Evolutionary conservation across 2,113 vertebrate genomes (phyloP).

Genomic region (Drymodes brunneopygia): DNA sequence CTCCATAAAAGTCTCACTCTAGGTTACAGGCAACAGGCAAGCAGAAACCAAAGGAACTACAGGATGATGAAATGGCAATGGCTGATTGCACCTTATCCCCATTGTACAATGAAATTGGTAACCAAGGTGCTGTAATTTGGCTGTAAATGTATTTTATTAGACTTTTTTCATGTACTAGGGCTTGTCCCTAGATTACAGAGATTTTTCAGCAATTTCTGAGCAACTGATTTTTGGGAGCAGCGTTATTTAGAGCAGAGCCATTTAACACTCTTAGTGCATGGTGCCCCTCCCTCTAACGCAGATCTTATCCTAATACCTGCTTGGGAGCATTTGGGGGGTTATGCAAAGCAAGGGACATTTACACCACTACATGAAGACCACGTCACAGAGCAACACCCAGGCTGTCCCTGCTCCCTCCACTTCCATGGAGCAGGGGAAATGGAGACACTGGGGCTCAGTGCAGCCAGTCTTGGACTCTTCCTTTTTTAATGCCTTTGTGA

Average conservation of each 20-base stretch:
- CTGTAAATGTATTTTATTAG: background rate
- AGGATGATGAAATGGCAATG: background rate
- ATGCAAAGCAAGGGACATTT: background rate
- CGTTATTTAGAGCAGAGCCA: background rate
- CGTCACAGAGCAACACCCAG: background rate
- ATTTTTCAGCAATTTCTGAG: background rate
- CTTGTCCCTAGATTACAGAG: background rate
- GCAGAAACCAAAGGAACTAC: background rate
- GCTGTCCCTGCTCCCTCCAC: background rate
- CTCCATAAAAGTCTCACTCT: background rate
- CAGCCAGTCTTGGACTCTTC: background rate
- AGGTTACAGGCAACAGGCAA: background rate
- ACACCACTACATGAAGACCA: background rate
- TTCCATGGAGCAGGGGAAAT: background rate
- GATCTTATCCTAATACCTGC: background rate
- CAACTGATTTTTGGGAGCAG: background rate
- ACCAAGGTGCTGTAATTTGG: background rate
- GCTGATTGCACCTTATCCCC: background rate
- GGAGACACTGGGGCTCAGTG: background rate
- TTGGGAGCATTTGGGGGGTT: background rate
- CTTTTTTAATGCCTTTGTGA: background rate
- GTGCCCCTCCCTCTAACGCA: background rate
- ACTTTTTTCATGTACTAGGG: background rate
- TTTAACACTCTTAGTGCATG: background rate
- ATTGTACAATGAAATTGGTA: background rate